Conservation (phyloP, 2,888 invertebrate genomes). For the Scaptomyza cyrtandrae region DNA sequence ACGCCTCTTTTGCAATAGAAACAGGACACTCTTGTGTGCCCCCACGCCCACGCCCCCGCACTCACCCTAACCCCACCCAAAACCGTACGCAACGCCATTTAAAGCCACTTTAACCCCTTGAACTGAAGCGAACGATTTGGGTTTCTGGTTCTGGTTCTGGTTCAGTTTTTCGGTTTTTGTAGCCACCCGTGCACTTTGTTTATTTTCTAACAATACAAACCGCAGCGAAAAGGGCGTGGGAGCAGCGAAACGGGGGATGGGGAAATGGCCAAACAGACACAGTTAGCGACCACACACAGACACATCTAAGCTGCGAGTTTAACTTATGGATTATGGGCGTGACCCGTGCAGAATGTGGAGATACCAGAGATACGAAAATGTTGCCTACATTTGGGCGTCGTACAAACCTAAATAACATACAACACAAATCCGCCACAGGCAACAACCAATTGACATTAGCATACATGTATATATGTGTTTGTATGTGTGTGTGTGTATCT, state of each 20-base stretch:
- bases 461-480: conserved; percentile 20
- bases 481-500: conserved; percentile 21
- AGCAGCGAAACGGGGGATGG: neutral
- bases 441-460: conserved; percentile 51
- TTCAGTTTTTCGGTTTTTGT: conserved; percentile 22
- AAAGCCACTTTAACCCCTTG: conserved; percentile 72
- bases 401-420: neutral
- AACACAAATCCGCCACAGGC: conserved; percentile 37
- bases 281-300: conserved; percentile 50
- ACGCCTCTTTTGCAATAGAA: conserved; percentile 52
- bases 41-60: neutral
- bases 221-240: conserved; percentile 25
- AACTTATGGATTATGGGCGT: conserved; percentile 79
- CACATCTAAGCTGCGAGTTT: conserved; percentile 47
- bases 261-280: conserved; percentile 46
- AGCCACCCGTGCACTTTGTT: conserved; percentile 29
- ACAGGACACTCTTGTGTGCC: conserved; percentile 7
- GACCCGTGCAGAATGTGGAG: conserved; percentile 53
- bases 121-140: conserved; percentile 60
- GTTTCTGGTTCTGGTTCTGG: conserved; percentile 32
- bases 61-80: neutral
- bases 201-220: conserved; percentile 39
- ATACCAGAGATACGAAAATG: conserved; percentile 43
- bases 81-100: conserved; percentile 36
- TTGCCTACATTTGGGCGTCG: conserved; percentile 71